Conservation (phyloP, 2,797 vertebrate species). For the Gouania willdenowi region DNA sequence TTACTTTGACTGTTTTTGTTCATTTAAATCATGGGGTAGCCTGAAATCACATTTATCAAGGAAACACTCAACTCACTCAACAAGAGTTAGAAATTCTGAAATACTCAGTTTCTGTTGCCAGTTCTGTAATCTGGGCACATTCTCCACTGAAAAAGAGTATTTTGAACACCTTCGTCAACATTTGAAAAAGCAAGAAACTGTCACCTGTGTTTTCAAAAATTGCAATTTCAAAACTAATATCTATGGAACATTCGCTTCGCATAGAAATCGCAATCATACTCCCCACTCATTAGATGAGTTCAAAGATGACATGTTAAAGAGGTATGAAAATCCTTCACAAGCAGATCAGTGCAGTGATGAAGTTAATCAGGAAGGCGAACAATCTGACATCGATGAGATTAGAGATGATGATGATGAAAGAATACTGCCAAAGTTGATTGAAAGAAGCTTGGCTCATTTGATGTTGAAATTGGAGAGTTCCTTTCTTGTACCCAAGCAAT, state of each 20-base stretch:
- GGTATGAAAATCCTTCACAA: background rate
- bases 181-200: too few relatives aligned
- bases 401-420: background rate
- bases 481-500: background rate
- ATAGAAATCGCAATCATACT: background rate
- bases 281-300: slow-evolving; percentile 4
- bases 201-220: too few relatives aligned
- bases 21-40: too few relatives aligned
- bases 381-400: background rate
- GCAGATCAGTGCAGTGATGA: background rate
- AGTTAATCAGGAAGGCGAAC: background rate
- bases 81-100: background rate
- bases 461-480: background rate
- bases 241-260: background rate
- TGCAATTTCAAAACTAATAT: background rate
- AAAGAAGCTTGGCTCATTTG: background rate
- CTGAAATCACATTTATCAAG: background rate
- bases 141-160: background rate
- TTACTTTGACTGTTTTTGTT: background rate
- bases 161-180: background rate
- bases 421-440: background rate
- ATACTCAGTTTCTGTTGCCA: background rate
- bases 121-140: background rate
- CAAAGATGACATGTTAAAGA: slow-evolving; percentile 5
- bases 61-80: background rate